Percentiles rank a stretch among this genome's conserved stretches.
These are phyloP conservation scores for Phodopus roborovskii DNA, from an alignment of 2,113 vertebrate genomes.

Conservation along the genomic window DNA sequence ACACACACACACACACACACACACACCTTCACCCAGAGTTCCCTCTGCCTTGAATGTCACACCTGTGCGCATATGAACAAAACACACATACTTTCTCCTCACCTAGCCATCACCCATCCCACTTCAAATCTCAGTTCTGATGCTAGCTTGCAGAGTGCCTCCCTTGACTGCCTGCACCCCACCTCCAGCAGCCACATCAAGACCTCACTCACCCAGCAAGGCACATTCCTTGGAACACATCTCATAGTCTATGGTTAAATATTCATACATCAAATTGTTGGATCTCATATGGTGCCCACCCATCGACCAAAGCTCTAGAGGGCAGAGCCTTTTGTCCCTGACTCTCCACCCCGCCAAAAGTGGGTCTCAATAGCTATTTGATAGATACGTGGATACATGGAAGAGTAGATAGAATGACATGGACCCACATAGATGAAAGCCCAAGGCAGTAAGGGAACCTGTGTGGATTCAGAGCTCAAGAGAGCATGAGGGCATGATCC, in stretches of 20 bases:
- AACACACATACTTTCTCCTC: not conserved
- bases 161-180: not conserved
- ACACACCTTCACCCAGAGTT: too few species aligned
- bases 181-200: not conserved
- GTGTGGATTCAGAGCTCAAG: too few species aligned
- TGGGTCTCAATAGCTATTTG: not conserved
- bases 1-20: too few species aligned
- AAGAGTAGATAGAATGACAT: not conserved
- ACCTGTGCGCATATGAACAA: too few species aligned
- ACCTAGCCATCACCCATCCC: accelerated
- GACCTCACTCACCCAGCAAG: too few species aligned
- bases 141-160: not conserved
- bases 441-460: not conserved
- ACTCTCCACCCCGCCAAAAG: not conserved
- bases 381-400: too few species aligned
- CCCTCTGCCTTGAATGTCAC: not conserved
- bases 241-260: not conserved
- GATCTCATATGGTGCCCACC: not conserved
- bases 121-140: not conserved
- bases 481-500: not conserved
- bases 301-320: not conserved
- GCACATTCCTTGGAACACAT: not conserved
- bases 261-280: too few species aligned
- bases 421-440: not conserved
- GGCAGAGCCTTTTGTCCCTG: not conserved